Conservation (phyloP, 2,888 invertebrate genomes). For the Tetrapedia diversipes region DNA sequence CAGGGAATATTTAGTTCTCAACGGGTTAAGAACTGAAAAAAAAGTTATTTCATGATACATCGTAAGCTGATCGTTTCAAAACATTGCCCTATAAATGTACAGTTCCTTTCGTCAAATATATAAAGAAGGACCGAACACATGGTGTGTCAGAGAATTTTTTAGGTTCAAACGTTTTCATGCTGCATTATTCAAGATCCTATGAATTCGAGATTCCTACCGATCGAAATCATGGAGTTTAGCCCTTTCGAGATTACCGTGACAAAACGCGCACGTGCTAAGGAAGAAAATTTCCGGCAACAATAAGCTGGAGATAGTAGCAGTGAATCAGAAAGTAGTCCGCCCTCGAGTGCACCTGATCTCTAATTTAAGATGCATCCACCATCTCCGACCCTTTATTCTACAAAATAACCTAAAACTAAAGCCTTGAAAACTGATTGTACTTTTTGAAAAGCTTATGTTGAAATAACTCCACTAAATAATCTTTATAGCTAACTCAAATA, state of each 20-base stretch:
- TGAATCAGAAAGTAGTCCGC: slow-evolving; percentile 40
- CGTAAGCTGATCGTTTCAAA: not conserved
- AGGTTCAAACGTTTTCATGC: slow-evolving; percentile 54
- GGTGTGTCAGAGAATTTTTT: not conserved
- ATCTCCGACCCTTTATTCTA: not conserved
- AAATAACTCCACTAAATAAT: not conserved
- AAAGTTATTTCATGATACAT: not conserved
- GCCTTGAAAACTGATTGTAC: too few species aligned
- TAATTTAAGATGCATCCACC: slow-evolving; percentile 14
- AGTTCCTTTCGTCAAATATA: not conserved
- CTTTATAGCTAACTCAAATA: too few species aligned
- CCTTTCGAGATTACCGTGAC: slow-evolving; percentile 50
- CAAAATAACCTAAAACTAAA: not conserved
- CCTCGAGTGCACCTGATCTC: slow-evolving; percentile 26
- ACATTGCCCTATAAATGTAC: not conserved
- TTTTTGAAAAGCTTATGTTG: not conserved
- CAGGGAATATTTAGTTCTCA: not conserved
- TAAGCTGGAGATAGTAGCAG: slow-evolving; percentile 42
- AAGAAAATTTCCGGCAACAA: slow-evolving; percentile 54
- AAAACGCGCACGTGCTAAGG: slow-evolving; percentile 36
- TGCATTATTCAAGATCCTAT: slow-evolving; percentile 77
- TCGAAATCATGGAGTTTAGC: slow-evolving; percentile 43
- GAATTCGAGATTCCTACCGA: slow-evolving; percentile 70
- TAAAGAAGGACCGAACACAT: not conserved
- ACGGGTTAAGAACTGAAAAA: not conserved